Evolutionary conservation across 2,113 vertebrate species (phyloP), one percentile per base, ranked within the genome.

Genomic region (Syrrhaptes paradoxus): DNA sequence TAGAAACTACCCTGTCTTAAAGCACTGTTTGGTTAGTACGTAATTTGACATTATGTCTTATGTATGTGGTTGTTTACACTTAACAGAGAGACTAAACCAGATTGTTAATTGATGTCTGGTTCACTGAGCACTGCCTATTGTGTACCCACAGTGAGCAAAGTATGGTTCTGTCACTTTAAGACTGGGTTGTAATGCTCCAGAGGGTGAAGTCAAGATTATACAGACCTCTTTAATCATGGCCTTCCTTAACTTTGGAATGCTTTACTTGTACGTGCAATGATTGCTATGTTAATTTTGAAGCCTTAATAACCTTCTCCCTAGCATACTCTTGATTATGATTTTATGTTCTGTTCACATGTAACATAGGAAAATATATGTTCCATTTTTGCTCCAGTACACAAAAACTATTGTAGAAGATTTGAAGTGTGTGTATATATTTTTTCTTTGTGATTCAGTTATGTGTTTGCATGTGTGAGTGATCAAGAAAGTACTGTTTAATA

Each of bases 101-200:
- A 21, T 16, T 32, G 45, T 43, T 70, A 25, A n/a, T 3, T 59
- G 51, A 20, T n/a, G 10, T 28, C 18, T 32, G 9, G 4, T 32
- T 79, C 19, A 4, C 63, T 19, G 21, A 46, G 45, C 1, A 0
- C 25, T 36, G 48, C 43, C 17, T 24, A 4, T 13, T 70, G 51
- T 11, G 34, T 29, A 2, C 24, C 21, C 3, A 1, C 0, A 55
- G 41, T 0, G 5, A 52, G 43, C 25, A 16, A 6, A 15, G 20
- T 10, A 26, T 2, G 7, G 11, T 45, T 45, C 4, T 26, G 13
- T 21, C 38, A 67, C 24, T 71, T 48, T 20, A n/a, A 48, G 48
- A 15, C 21, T 70, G 57, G 16, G 45, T 51, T 2, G 0, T 25
- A 81, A 48, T 29, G 1, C 38, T 52, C 2, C 18, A 67, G 46